Conservation (phyloP, 35 echinoderm and acorn worm species). For the Apostichopus japonicus region DNA sequence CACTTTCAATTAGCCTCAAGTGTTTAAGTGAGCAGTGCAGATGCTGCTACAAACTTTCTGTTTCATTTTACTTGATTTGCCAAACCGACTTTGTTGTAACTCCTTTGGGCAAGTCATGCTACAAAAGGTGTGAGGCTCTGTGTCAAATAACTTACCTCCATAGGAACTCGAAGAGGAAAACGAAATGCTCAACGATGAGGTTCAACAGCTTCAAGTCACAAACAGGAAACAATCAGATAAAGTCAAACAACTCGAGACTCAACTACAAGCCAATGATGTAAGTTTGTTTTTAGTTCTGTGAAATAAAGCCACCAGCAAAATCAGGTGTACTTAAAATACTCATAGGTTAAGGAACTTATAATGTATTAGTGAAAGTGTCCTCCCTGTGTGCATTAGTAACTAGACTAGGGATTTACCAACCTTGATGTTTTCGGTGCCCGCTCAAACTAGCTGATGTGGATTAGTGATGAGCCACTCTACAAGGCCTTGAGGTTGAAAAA, state of each 20-base stretch:
- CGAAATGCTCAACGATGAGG: constrained; percentile 88
- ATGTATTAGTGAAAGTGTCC: too few relatives aligned
- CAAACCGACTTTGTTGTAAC: not conserved
- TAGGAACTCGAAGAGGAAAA: constrained; percentile 94
- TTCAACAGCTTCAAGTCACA: constrained; percentile 64
- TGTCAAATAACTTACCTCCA: not conserved
- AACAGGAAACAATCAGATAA: constrained; percentile 74
- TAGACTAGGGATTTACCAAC: too few relatives aligned
- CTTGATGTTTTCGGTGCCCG: not conserved
- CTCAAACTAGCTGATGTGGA: not conserved
- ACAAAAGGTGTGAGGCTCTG: not conserved
- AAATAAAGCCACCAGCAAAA: not conserved
- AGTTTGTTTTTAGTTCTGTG: not conserved
- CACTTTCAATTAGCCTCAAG: too few relatives aligned
- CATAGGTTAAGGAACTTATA: not conserved
- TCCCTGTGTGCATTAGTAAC: too few relatives aligned
- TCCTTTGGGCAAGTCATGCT: not conserved
- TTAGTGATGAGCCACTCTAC: too few relatives aligned
- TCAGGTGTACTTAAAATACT: not conserved
- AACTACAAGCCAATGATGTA: constrained; percentile 53
- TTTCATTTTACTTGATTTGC: not conserved
- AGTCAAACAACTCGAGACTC: constrained; percentile 66
- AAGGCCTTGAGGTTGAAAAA: too few relatives aligned
- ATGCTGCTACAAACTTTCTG: not conserved
- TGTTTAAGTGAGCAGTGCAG: too few relatives aligned